These are phyloP conservation scores for Pristionchus exspectatus DNA, from an alignment of 2,888 invertebrate species.

Conservation along the genomic window DNA sequence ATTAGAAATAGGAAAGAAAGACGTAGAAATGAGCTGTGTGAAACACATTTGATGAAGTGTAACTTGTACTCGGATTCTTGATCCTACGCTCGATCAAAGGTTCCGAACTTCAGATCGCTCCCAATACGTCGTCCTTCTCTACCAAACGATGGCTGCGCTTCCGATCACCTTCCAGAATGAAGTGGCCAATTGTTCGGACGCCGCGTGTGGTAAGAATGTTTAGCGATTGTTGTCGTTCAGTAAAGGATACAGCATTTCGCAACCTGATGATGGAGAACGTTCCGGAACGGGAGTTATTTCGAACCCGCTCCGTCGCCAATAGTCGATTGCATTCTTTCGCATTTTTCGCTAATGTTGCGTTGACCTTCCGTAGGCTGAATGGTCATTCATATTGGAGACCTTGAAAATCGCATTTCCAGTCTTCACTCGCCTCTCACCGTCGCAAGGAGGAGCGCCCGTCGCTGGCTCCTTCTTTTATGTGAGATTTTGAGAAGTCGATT, in stretches of 20 bases:
- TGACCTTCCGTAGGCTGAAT: no score
- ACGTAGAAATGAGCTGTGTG: neutral
- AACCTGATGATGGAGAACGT: no score
- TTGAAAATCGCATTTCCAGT: neutral
- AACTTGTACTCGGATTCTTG: no score
- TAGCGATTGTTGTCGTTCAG: no score
- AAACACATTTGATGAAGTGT: neutral
- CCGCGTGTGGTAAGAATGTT: neutral
- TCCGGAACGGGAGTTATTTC: no score
- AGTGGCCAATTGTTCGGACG: neutral
- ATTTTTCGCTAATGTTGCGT: no score
- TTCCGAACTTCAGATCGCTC: constrained; percentile 43
- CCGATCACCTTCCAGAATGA: constrained; percentile 9
- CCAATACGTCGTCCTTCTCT: constrained; percentile 52
- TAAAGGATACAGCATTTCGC: no score
- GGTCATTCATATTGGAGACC: neutral
- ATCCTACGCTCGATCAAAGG: no score
- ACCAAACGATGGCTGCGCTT: neutral
- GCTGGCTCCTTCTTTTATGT: constrained; percentile 51
- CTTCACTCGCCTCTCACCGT: neutral
- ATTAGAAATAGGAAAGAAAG: neutral
- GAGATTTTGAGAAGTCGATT: no score
- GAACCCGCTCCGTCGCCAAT: no score
- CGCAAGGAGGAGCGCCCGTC: neutral
- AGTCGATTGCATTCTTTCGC: no score